Conservation (phyloP, 2,113 vertebrate species). For the Oreocharis arfaki region DNA sequence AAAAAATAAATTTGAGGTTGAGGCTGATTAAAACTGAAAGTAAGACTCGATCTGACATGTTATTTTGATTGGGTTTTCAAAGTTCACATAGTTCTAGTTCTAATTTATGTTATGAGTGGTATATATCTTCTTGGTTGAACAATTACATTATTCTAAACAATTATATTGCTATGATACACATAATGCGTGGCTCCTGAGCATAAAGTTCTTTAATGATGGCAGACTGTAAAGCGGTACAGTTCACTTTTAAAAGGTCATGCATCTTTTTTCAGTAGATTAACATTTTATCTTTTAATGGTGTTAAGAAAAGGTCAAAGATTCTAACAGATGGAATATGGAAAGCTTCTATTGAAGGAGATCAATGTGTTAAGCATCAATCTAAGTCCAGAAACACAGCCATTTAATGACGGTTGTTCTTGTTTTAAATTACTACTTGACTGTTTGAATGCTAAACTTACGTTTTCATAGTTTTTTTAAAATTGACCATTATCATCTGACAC, state of each 20-base stretch:
- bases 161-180: slow-evolving; percentile 56
- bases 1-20: slow-evolving; percentile 5
- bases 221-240: slow-evolving; percentile 34
- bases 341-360: slow-evolving; percentile 72
- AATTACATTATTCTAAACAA: slow-evolving; percentile 59
- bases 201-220: slow-evolving; percentile 55
- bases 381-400: slow-evolving; percentile 58
- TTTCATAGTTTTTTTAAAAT: slow-evolving; percentile 29
- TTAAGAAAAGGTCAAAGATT: slow-evolving; percentile 78
- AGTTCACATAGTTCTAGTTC: slow-evolving; percentile 22
- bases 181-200: slow-evolving; percentile 44
- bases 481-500: not conserved
- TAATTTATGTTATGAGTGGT: slow-evolving; percentile 4
- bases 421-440: slow-evolving; percentile 30
- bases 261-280: slow-evolving; percentile 84
- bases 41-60: not conserved
- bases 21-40: slow-evolving; percentile 19
- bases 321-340: slow-evolving; percentile 73
- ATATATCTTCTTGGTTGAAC: slow-evolving; percentile 17
- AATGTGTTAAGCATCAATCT: slow-evolving; percentile 62
- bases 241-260: slow-evolving; percentile 84
- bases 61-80: slow-evolving; percentile 30
- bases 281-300: slow-evolving; percentile 84
- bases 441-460: slow-evolving; percentile 18
- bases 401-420: slow-evolving; percentile 47